Evolutionary conservation across 2,888 invertebrate genomes (phyloP), one percentile per base, ranked within the genome.

Genomic region (Xestoiulus laeticollis): DNA sequence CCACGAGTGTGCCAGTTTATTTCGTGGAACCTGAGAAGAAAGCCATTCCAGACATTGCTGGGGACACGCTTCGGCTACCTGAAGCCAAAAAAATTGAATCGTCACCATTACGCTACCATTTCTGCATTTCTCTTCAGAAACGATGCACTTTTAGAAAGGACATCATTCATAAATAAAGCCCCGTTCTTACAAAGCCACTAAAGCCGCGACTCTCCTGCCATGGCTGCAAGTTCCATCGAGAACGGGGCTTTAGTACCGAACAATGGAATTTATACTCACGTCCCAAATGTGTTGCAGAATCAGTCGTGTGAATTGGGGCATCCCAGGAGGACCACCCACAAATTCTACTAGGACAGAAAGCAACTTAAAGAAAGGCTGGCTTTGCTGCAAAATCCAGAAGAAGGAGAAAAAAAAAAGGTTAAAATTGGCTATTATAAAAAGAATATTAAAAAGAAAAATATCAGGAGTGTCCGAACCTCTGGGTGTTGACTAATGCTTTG

Each of bases 21-120:
- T 98, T 89, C 97, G 94, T 0, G 97, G 93, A 86, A 95, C 93
- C 90, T 93, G 92, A 44, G 91, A 90, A 16, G 92, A 91, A 88
- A 98, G 93, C 98, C 98, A 98, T 92, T 98, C 98, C 5, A 98
- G 93, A 85, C 97, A 97, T 12, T 96, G 96, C 91, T 97, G 97
- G 3, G 98, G 97, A 90, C 97, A 97, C 90, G 96, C 96, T 91
- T 98, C 96, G 0, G 97, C 96, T 84, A 92, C 90, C 92, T 92
- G 90, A 30, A 88, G 38, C 12, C 19, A n/a, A n/a, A n/a, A n/a
- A n/a, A n/a, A n/a, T n/a, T n/a, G n/a, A n/a, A n/a, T n/a, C n/a
- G n/a, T n/a, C n/a, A n/a, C n/a, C n/a, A n/a, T n/a, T n/a, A n/a
- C n/a, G n/a, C n/a, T n/a, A n/a, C n/a, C n/a, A n/a, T n/a, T n/a